These are phyloP conservation scores for Pelochelys cantorii DNA, from an alignment of 2,797 vertebrate genomes.

Conservation along the genomic window DNA sequence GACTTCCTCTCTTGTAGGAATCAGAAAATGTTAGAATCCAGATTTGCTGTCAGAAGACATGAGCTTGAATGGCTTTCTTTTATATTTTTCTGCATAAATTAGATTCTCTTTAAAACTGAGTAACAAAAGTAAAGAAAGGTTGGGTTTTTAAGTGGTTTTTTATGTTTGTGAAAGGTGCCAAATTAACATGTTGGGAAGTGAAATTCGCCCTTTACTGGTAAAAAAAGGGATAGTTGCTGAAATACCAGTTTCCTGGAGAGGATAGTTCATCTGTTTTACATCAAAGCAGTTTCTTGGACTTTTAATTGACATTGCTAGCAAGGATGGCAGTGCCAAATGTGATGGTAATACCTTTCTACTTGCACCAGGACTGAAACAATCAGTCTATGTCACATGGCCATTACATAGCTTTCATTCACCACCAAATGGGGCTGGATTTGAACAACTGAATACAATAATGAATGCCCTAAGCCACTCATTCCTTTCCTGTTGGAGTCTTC, in stretches of 20 bases:
- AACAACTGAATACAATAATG: not conserved
- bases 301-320: not conserved
- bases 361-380: not conserved
- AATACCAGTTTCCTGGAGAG: not conserved
- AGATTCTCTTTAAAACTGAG: conserved; percentile 32
- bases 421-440: not conserved
- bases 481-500: not conserved
- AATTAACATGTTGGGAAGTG: not conserved
- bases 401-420: not conserved
- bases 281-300: not conserved
- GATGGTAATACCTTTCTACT: not conserved
- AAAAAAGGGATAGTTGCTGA: not conserved
- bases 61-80: conserved; percentile 34
- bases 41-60: conserved; percentile 30
- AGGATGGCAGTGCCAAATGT: not conserved
- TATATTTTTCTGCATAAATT: conserved; percentile 55
- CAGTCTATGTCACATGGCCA: not conserved
- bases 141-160: not conserved
- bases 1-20: conserved; percentile 24
- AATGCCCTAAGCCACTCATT: not conserved
- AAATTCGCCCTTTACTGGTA: not conserved
- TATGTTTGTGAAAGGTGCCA: not conserved
- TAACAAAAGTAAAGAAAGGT: not conserved
- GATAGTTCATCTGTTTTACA: not conserved
- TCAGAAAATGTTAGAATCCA: conserved; percentile 32